phyloP scores from a whole-genome alignment of 1,140 invertebrate genomes.

The Ylistrum balloti region DNA sequence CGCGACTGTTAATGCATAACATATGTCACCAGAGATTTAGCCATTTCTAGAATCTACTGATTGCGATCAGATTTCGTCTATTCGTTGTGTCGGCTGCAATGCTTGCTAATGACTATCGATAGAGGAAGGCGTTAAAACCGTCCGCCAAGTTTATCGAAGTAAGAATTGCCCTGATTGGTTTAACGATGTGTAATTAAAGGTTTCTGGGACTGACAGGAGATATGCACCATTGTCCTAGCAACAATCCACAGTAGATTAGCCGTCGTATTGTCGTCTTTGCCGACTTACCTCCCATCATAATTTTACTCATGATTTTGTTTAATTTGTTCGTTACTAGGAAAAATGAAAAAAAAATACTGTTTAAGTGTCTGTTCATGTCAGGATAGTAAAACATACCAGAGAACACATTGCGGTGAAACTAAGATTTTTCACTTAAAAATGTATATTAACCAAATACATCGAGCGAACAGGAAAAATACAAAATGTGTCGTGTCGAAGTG shows the following conservation, averaged over 20 bases:
- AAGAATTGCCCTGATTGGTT: not conserved
- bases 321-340: not conserved
- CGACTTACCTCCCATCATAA: not conserved
- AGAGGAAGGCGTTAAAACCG: constrained; percentile 22
- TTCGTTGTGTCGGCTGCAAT: not conserved
- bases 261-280: not conserved
- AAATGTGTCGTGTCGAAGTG: no score
- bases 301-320: not conserved
- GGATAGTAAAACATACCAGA: no score
- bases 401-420: no score
- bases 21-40: not conserved
- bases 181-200: constrained; percentile 13
- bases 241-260: not conserved
- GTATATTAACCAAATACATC: no score
- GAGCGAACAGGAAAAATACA: no score
- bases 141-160: constrained; percentile 8
- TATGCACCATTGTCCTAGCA: not conserved
- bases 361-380: no score
- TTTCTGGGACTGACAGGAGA: not conserved
- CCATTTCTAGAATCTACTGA: not conserved
- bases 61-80: not conserved
- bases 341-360: not conserved
- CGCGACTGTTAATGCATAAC: not conserved
- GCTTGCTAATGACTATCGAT: not conserved
- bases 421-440: no score